These are phyloP conservation scores for Margaritifera margaritifera DNA, from an alignment of 2,888 invertebrate genomes.

Conservation along the genomic window DNA sequence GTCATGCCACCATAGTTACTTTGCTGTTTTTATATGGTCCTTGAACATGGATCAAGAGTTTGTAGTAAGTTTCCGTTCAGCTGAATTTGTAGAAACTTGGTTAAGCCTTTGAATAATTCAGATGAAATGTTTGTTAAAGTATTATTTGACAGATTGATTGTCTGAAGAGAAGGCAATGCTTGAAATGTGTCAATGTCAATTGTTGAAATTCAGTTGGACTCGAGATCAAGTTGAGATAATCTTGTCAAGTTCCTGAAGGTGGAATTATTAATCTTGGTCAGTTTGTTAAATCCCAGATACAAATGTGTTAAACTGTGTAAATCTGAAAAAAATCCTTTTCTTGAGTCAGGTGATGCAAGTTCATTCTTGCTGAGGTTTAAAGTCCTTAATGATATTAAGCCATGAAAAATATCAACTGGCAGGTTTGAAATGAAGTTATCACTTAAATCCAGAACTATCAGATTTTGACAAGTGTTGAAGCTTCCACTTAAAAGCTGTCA, in stretches of 20 bases:
- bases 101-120: too few relatives aligned
- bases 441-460: conserved; percentile 32
- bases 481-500: conserved; percentile 23
- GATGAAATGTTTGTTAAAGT: too few relatives aligned
- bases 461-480: conserved; percentile 28
- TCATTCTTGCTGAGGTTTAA: conserved; percentile 40
- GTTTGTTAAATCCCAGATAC: too few relatives aligned
- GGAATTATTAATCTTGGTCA: too few relatives aligned
- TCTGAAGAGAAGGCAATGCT: conserved; percentile 13
- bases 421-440: conserved; percentile 28
- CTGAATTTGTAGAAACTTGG: too few relatives aligned
- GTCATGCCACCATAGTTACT: too few relatives aligned
- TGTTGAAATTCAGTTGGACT: conserved; percentile 29
- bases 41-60: too few relatives aligned
- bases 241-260: too few relatives aligned
- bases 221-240: conserved; percentile 11
- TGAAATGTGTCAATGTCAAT: conserved; percentile 32
- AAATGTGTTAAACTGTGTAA: too few relatives aligned
- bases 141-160: conserved; percentile 19
- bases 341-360: conserved; percentile 12
- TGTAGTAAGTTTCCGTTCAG: too few relatives aligned
- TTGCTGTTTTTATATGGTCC: too few relatives aligned
- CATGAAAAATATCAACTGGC: conserved; percentile 29
- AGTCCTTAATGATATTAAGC: conserved; percentile 33
- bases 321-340: too few relatives aligned